Evolutionary conservation across 2,888 invertebrate genomes (phyloP), one percentile per base, ranked within the genome.

Genomic region (Microplitis manilae): DNA sequence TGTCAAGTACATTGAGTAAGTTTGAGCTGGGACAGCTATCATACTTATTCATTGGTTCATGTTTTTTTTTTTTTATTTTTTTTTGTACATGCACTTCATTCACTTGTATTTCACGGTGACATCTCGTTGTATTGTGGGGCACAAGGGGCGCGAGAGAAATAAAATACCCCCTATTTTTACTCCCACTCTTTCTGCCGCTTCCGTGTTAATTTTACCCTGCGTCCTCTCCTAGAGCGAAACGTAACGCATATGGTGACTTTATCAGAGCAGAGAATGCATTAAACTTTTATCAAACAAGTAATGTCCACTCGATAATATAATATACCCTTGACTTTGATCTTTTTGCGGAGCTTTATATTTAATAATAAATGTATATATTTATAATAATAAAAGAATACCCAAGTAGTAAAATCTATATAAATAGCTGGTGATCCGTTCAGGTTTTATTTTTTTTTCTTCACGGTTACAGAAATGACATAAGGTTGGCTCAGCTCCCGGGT

Each of bases 61-160:
- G 38, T 77, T 62, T 60, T 73, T 69, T 73, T n/a, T 59, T 59
- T 20, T 1, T n/a, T n/a, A n/a, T n/a, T 20, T 59, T 15, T 40
- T 5, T 62, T 8, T 70, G 6, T 70, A 13, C 40, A n/a, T 71
- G n/a, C 38, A 38, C 61, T 61, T 62, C 38, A 17, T 40, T 72
- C 38, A 8, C 9, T 72, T 60, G 15, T 40, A 64, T 65, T 65
- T 73, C 65, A 73, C 41, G 73, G 50, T 73, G 65, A 50, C 41
- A 64, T 73, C 64, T 64, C 20, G 9, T n/a, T 15, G 60, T 13
- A 15, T 50, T 59, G 17, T 69, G 65, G 74, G 84, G 85, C 85
- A 85, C 85, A 85, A 73, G 65, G 74, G 84, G 85, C 85, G 86
- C 85, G 85, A 84, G 84, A 84, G 84, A 85, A 86, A 85, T 84